Base-by-base conservation (phyloP, 2,888 invertebrate species). In the Slavum lentiscoides region DNA sequence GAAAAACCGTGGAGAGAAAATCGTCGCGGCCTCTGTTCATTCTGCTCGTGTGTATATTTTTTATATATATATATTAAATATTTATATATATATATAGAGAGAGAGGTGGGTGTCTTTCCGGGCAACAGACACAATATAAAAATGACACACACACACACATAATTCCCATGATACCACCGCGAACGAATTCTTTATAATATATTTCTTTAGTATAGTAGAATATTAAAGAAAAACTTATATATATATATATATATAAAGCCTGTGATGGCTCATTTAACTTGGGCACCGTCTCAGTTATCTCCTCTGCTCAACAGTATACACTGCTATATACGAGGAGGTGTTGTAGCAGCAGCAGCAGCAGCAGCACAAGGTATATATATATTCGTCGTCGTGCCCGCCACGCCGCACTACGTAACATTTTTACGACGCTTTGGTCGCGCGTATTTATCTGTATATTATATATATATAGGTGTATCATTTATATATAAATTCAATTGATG, bases 251-350 rank as follows among this genome's bases (percentile, higher is more conserved):
- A 59, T 59, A 68, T 49, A 76, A 59, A 59, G 59, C 9, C 59
- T 43, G 75, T 76, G 75, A 76, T 76, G 75, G 75, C 77, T 77
- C 77, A 70, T 77, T 69, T 77, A 77, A 77, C 69, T 11, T 70
- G 9, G 43, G 43, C 43, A 9, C 8, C 69, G 69, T 53, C 69
- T 6, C 6, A 19, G 19, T 55, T 55, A 55, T 55, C 55, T 55
- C 55, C 19, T 19, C 19, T 19, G 7, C 55, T 4, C 4, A 7
- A 11, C 15, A 49, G 11, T 13, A 13, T 11, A 49, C 13, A 49
- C 13, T 9, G 49, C 30, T 2, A 30, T 30, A 30, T 30, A 30
- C 30, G 30, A 4, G 4, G 30, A 2, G 30, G 1, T 30, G 30
- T 4, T 2, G 30, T 30, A 30, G 30, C 4, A 30, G 30, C 30